Percentiles rank a stretch among this genome's conserved stretches.
These are phyloP conservation scores for Channa argus DNA, from an alignment of 2,113 vertebrate species.

Conservation along the genomic window DNA sequence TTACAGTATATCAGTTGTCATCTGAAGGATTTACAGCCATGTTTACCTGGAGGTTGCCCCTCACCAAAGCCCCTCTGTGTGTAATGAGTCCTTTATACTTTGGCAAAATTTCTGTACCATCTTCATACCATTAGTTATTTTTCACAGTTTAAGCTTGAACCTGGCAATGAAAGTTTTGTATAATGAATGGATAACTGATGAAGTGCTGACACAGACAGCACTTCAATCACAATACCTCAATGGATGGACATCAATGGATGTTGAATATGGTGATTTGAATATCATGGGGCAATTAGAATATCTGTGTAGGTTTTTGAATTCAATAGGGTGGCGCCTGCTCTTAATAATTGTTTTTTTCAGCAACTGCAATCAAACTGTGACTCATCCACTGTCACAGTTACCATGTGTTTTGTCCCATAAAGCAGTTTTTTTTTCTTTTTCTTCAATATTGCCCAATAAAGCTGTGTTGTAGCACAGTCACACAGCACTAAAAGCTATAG, in stretches of 20 bases:
- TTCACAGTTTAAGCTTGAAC: slow-evolving; percentile 13
- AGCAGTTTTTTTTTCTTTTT: slow-evolving; percentile 16
- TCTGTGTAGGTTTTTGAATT: slow-evolving; percentile 27
- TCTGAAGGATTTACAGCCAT: slow-evolving; percentile 10
- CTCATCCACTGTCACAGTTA: slow-evolving; percentile 32
- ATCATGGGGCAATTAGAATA: slow-evolving; percentile 12
- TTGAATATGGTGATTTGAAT: slow-evolving; percentile 17
- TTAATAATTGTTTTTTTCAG: slow-evolving; percentile 32
- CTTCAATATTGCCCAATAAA: not conserved
- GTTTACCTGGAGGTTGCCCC: slow-evolving; percentile 30
- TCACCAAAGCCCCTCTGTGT: slow-evolving; percentile 17
- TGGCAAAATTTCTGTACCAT: slow-evolving; percentile 28
- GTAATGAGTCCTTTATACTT: too few relatives aligned
- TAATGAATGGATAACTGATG: slow-evolving; percentile 27
- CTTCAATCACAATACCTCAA: slow-evolving; percentile 18
- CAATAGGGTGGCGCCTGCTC: slow-evolving; percentile 10
- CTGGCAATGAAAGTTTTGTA: slow-evolving; percentile 3
- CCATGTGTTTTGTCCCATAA: slow-evolving; percentile 7
- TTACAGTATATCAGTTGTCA: not conserved
- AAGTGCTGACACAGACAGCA: slow-evolving; percentile 21
- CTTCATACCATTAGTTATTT: slow-evolving; percentile 15
- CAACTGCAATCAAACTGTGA: slow-evolving; percentile 31
- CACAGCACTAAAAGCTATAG: not conserved
- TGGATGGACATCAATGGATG: not conserved
- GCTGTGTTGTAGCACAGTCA: not conserved